Evolutionary conservation across 2,888 invertebrate species (phyloP), one percentile per base, ranked within the genome.

Genomic region (Ormia ochracea): DNA sequence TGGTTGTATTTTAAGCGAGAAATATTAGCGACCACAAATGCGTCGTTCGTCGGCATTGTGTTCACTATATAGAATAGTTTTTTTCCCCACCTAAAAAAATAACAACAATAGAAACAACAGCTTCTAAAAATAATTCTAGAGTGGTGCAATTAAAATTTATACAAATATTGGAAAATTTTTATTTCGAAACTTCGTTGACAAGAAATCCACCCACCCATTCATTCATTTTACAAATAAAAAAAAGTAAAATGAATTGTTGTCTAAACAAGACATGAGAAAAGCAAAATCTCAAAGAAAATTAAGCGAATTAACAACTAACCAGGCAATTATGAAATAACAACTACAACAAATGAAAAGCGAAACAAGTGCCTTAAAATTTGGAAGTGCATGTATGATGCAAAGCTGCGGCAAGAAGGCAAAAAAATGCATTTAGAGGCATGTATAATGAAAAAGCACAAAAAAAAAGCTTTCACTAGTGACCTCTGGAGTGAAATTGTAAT

Each of bases 391-490:
- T 0, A 10, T 21, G 10, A 9, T 21, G 19, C 7, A 4, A 21
- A 43, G 10, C 3, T 9, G 21, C 43, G 21, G 1, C 21, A 9
- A 23, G 1, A 23, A n/a, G n/a, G 3, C 10, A 45, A 21, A n/a
- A n/a, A n/a, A n/a, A n/a, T n/a, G n/a, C n/a, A n/a, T n/a, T n/a
- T n/a, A n/a, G n/a, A 21, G 1, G 5, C 10, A 21, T 21, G 3
- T 12, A 12, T 1, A 45, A 12, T 12, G 14, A 4, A 38, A 36
- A 26, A 45, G 33, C 36, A 12, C 10, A 33, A 19, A 36, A n/a
- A n/a, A n/a, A n/a, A 9, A n/a, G 6, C n/a, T 12, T 5, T 10
- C 23, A 41, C n/a, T 10, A 48, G 63, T 69, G 69, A 56, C 76
- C 56, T 76, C 76, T 76, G 2, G 33, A 45, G 48, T 31, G 1